These are phyloP conservation scores for Conomelus anceps DNA, from an alignment of 2,888 invertebrate genomes.

Conservation along the genomic window DNA sequence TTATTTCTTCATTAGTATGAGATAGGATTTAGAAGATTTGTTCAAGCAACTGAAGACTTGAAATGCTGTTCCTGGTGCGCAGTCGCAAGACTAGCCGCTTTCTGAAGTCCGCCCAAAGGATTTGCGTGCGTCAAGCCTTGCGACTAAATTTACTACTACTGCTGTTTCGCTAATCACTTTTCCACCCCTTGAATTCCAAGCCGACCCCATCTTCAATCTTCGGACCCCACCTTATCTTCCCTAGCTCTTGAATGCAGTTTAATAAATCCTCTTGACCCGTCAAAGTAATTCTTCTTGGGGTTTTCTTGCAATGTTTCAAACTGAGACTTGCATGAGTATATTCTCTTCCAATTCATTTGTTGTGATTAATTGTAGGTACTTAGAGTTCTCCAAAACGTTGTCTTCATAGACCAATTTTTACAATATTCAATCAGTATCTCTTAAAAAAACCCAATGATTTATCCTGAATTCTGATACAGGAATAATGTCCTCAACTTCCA, in stretches of 20 bases:
- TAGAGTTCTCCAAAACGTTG: neutral
- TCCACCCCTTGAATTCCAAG: neutral
- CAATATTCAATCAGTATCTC: too few relatives aligned
- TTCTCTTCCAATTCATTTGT: neutral
- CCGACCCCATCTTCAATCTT: neutral
- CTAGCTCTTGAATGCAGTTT: neutral
- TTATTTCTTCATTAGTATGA: neutral
- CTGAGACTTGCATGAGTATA: neutral
- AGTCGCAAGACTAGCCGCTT: neutral
- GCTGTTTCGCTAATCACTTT: neutral
- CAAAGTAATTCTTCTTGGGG: neutral
- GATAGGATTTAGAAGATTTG: neutral
- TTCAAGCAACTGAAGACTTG: neutral
- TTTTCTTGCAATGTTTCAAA: neutral
- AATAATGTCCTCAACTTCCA: too few relatives aligned
- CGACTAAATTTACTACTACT: neutral
- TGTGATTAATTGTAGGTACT: neutral
- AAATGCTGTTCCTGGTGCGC: neutral
- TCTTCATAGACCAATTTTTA: too few relatives aligned
- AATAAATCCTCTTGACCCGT: neutral
- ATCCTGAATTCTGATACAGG: too few relatives aligned
- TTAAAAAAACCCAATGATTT: too few relatives aligned
- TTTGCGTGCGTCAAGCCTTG: neutral
- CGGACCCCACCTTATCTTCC: neutral
- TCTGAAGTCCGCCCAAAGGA: neutral